Evolutionary conservation across 1,140 invertebrate species (phyloP), one percentile per base, ranked within the genome.

Genomic region (Drosophila melanica): DNA sequence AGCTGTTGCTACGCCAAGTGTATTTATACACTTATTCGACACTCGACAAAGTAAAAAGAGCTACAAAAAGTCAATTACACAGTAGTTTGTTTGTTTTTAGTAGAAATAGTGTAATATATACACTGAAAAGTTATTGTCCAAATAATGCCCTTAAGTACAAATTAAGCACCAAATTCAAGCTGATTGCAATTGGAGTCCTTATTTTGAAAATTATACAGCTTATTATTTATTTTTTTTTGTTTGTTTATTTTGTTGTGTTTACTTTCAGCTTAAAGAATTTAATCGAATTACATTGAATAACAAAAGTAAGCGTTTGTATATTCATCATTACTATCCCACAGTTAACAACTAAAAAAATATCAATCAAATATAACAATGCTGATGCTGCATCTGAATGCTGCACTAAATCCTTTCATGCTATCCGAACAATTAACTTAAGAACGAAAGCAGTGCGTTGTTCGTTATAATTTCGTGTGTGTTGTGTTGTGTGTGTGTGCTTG

Each of bases 321-420:
- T 59, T 50, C 51, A 41, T 67, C 58, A 33, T 73, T 18, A 71
- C 50, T 64, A 47, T 65, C 30, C 63, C 67, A 72, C 57, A 73
- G 57, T 44, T 86, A 86, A 75, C 64, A 75, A 62, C 79, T 82
- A 81, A 87, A 79, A 86, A 81, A 86, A 86, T 86, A 89, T 89
- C 84, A 63, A 53, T 69, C 10, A 79, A 53, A 53, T 53, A 18
- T 53, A 86, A 86, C 82, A 86, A 79, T 75, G 53, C 50, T 59
- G 62, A 39, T 75, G 69, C 70, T 62, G 69, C 66, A 69, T 51
- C 20, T 16, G 27, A 42, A 23, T 45, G 57, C 35, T 39, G 33
- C 51, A 50, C 12, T 37, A 69, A 69, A 53, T 69, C n/a, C 41
- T 33, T 65, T 11, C 35, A 42, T 41, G 39, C 63, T 51, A 27